These are phyloP conservation scores for Temnothorax longispinosus DNA, from an alignment of 1,140 invertebrate genomes.

Conservation along the genomic window DNA sequence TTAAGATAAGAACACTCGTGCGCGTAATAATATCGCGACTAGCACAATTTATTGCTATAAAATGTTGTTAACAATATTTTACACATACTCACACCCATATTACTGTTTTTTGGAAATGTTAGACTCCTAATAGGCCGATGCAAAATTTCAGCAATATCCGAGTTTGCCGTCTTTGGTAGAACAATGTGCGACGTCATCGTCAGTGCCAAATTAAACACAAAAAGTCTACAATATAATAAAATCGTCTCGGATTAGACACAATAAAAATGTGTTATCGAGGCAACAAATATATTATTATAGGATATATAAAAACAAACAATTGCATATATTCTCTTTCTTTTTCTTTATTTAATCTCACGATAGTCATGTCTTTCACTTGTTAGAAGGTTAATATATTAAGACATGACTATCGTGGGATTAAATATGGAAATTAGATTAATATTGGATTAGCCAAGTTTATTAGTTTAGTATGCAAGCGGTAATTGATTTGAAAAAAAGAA, in stretches of 20 bases:
- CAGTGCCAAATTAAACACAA: conserved; percentile 38
- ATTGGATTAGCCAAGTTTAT: neutral
- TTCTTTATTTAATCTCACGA: neutral
- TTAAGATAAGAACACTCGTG: neutral
- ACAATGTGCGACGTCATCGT: neutral
- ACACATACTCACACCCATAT: conserved; percentile 78
- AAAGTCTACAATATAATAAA: conserved; percentile 52
- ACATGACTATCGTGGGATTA: too few relatives aligned
- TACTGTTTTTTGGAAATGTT: conserved; percentile 80
- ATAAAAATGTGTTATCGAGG: neutral
- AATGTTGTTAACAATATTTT: neutral
- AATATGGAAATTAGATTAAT: neutral
- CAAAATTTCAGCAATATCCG: conserved; percentile 81
- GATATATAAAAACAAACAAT: neutral
- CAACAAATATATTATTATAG: neutral
- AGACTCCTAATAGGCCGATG: conserved; percentile 82
- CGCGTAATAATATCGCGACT: neutral
- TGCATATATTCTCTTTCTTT: neutral
- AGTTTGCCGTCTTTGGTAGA: conserved; percentile 68
- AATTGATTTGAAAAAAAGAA: neutral
- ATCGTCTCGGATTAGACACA: neutral
- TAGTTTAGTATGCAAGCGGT: neutral
- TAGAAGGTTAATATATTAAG: neutral
- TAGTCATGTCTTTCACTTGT: neutral
- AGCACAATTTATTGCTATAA: neutral